Percentiles rank a stretch among this genome's conserved stretches.
These are phyloP conservation scores for Agrochola litura DNA, from an alignment of 2,888 invertebrate species.

Conservation along the genomic window DNA sequence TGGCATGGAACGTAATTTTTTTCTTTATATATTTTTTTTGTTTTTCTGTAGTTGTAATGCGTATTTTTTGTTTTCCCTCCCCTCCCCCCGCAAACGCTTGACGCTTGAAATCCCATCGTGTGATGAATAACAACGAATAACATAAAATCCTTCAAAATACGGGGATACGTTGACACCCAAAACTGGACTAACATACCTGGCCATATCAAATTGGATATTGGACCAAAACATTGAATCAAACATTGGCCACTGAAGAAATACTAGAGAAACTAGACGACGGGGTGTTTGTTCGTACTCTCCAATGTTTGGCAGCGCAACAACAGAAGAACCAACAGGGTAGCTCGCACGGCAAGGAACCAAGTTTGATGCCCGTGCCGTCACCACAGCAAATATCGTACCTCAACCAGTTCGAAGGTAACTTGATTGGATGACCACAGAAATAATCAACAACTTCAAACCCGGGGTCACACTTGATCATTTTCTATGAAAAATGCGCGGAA, in stretches of 20 bases:
- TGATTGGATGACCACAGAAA: conserved; percentile 76
- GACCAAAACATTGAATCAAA: conserved; percentile 71
- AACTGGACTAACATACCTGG: conserved; percentile 59
- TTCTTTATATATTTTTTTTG: conserved; percentile 73
- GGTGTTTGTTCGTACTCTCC: conserved; percentile 89
- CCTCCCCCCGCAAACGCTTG: conserved; percentile 88
- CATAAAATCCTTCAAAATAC: conserved; percentile 67
- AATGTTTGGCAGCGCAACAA: conserved; percentile 89
- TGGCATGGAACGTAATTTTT: conserved; percentile 57
- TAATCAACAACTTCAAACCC: conserved; percentile 52
- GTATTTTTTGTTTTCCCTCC: conserved; percentile 89
- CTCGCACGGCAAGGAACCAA: conserved; percentile 93
- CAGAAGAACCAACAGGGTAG: conserved; percentile 87
- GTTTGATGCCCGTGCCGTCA: conserved; percentile 98
- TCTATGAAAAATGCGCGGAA: neutral
- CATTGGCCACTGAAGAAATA: conserved; percentile 83
- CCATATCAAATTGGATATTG: conserved; percentile 52
- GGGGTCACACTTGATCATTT: conserved; percentile 67
- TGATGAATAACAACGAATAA: conserved; percentile 84
- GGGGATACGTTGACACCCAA: conserved; percentile 62
- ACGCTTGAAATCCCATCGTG: conserved; percentile 89
- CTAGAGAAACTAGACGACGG: conserved; percentile 89
- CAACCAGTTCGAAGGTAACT: conserved; percentile 96
- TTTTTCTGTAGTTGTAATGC: conserved; percentile 91
- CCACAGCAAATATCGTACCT: conserved; percentile 99